Conservation (phyloP, 2,797 vertebrate species). For the Gila robusta region DNA sequence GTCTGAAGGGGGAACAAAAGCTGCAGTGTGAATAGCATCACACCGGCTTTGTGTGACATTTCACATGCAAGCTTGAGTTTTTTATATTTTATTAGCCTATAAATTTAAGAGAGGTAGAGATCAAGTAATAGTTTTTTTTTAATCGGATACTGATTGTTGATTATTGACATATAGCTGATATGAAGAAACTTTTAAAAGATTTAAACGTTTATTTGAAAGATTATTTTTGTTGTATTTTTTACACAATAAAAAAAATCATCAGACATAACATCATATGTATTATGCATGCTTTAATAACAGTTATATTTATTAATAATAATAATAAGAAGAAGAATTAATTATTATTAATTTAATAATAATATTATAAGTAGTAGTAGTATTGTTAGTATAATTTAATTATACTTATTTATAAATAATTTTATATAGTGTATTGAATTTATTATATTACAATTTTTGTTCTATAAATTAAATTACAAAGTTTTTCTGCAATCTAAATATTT, state of each 20-base stretch:
- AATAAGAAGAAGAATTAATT: not conserved
- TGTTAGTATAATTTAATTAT: not conserved
- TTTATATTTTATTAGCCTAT: not conserved
- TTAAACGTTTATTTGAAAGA: not conserved
- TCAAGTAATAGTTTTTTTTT: too few species aligned
- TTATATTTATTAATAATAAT: not conserved
- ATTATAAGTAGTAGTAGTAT: not conserved
- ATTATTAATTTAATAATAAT: not conserved
- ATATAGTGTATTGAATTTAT: not conserved
- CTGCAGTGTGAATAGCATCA: not conserved
- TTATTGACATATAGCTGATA: not conserved
- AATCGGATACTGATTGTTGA: not conserved
- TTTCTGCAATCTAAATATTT: not conserved
- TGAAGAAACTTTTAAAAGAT: not conserved
- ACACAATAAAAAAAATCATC: not conserved
- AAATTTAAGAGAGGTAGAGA: not conserved
- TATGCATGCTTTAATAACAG: not conserved
- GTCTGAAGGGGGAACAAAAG: constrained; percentile 70
- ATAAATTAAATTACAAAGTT: not conserved
- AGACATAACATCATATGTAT: not conserved
- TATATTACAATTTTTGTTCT: not conserved
- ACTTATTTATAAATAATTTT: not conserved
- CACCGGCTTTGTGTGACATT: not conserved
- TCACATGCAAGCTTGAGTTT: not conserved
- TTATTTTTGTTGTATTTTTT: not conserved